Conservation (phyloP, 2,888 invertebrate species). For the Hydrotaea diabolus region DNA sequence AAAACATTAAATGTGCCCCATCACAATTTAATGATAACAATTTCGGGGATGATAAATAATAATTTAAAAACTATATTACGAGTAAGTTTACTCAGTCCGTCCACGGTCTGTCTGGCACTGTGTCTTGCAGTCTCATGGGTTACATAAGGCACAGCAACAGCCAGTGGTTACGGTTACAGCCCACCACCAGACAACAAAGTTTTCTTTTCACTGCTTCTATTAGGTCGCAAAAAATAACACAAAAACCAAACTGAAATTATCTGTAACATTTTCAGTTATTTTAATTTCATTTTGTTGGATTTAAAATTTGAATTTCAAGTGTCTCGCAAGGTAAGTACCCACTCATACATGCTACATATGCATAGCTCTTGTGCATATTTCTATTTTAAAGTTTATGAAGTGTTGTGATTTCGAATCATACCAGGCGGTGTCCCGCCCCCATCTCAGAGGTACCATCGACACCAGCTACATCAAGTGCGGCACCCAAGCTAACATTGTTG, state of each 20-base stretch:
- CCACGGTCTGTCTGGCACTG: not conserved
- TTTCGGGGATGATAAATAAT: constrained; percentile 35
- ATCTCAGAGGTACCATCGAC: not conserved
- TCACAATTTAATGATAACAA: constrained; percentile 28
- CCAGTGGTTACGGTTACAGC: not conserved
- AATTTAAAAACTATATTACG: constrained; percentile 33
- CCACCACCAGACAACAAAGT: not conserved
- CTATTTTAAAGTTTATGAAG: constrained; percentile 3
- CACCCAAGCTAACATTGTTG: not conserved
- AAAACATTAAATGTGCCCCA: not conserved
- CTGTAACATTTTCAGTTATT: constrained; percentile 23
- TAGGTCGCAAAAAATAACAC: constrained; percentile 24
- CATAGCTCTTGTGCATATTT: not conserved
- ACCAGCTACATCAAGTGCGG: too few species aligned
- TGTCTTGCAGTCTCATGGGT: not conserved
- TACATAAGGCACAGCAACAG: constrained; percentile 5
- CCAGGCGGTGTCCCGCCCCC: constrained; percentile 2
- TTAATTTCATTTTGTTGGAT: not conserved
- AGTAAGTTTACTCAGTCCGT: not conserved
- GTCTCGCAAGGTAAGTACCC: not conserved
- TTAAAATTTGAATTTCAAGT: constrained; percentile 40
- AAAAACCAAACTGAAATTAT: not conserved
- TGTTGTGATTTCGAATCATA: constrained; percentile 34
- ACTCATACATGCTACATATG: not conserved
- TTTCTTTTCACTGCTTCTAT: constrained; percentile 13